Evolutionary conservation across 2,113 vertebrate genomes (phyloP), one percentile per base, ranked within the genome.

Genomic region (Rafetus swinhoei): DNA sequence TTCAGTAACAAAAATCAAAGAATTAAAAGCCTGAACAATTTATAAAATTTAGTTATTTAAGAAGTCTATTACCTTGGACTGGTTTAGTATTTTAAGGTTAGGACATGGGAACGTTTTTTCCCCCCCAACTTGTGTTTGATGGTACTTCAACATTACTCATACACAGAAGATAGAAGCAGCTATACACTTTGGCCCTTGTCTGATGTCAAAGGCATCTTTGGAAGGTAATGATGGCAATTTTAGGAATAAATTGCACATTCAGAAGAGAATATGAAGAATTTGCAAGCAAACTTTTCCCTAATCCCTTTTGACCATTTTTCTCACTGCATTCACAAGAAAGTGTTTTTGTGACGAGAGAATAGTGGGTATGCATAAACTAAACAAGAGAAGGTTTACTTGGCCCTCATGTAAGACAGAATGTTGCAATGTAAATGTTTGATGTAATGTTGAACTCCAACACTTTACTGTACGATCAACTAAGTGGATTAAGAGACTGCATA

Each of bases 191-290:
- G 32, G 39, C 52, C 39, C 56, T 86, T 39, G n/a, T 84, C 92
- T 14, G 7, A 45, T 27, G 55, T n/a, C 57, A 53, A 87, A 86
- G 85, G 18, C n/a, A 59, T 62, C 50, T 91, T 84, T 77, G 5
- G 11, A 91, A 53, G 87, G 81, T 95, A 86, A 80, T 32, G n/a
- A 18, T 1, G 3, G 55, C 55, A 84, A 80, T 90, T 93, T 79
- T 74, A 65, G 90, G 94, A 93, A n/a, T 45, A 92, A 92, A 88
- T 0, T 86, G 60, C 87, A 79, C 0, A 25, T 79, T 94, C 76
- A 65, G n/a, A 56, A 6, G 3, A 97, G 81, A 96, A 95, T 89
- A 93, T 83, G 82, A 74, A 87, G 59, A 82, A 69, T 35, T 95
- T 69, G 22, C 5, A 39, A 89, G 82, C 50, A 86, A 88, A 92